These are phyloP conservation scores for Nomada ferruginata DNA, from an alignment of 2,888 invertebrate species.

Conservation along the genomic window DNA sequence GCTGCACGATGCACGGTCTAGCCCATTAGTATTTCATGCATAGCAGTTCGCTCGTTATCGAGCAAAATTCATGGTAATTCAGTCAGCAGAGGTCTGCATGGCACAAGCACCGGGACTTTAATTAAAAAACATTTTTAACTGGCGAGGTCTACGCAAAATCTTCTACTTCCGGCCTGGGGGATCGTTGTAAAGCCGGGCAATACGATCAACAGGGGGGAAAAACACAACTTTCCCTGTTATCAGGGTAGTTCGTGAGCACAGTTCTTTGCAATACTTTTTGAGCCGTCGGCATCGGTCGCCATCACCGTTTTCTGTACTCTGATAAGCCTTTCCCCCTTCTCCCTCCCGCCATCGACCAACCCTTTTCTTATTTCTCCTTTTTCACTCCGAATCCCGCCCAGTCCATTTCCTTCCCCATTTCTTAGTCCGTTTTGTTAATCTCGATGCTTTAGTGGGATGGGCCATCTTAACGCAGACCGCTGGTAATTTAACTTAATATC, in stretches of 20 bases:
- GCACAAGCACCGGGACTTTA: slow-evolving; percentile 25
- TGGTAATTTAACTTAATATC: slow-evolving; percentile 73
- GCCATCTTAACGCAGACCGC: slow-evolving; percentile 39
- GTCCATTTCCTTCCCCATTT: slow-evolving; percentile 35
- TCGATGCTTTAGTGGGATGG: slow-evolving; percentile 28
- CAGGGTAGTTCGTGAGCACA: slow-evolving; percentile 48
- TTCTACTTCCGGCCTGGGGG: background rate
- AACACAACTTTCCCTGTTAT: slow-evolving; percentile 63
- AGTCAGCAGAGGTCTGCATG: background rate
- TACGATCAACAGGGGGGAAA: slow-evolving; percentile 37
- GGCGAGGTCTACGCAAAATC: slow-evolving; percentile 19
- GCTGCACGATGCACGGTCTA: background rate
- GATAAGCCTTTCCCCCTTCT: too few species aligned
- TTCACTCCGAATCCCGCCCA: slow-evolving; percentile 9
- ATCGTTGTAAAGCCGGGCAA: slow-evolving; percentile 17
- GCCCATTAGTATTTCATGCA: slow-evolving; percentile 30
- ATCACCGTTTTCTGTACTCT: slow-evolving; percentile 31
- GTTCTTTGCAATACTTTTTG: slow-evolving; percentile 37
- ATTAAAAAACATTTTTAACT: slow-evolving; percentile 52
- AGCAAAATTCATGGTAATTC: slow-evolving; percentile 21
- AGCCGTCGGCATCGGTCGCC: slow-evolving; percentile 33
- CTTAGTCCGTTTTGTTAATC: slow-evolving; percentile 63
- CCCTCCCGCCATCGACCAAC: too few species aligned
- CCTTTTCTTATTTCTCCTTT: background rate
- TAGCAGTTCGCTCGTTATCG: background rate